A percentile compares a stretch with the other conserved stretches of the same genome.
Evolutionary conservation across 2,113 vertebrate genomes (phyloP).

Genomic region (Aphelocoma coerulescens): DNA sequence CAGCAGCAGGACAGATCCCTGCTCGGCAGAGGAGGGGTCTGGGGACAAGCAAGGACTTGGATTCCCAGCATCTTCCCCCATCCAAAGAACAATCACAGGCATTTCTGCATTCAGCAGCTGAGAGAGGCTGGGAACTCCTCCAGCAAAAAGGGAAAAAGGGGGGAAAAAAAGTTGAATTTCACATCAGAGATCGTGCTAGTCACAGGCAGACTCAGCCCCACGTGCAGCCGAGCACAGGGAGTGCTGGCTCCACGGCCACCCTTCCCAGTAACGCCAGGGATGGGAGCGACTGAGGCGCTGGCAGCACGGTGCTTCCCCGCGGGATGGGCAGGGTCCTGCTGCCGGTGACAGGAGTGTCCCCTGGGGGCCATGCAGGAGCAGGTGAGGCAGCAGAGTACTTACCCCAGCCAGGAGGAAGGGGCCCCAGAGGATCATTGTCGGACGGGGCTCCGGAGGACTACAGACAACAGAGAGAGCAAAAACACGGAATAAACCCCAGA

Average conservation of each 20-base stretch:
- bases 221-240: not conserved
- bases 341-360: not conserved
- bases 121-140: not conserved
- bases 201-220: not conserved
- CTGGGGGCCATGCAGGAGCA: not conserved
- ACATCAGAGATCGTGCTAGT: not conserved
- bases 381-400: constrained; percentile 69
- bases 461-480: constrained; percentile 72
- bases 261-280: fast-evolving
- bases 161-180: not conserved
- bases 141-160: not conserved
- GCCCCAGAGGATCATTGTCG: constrained; percentile 93
- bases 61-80: not conserved
- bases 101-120: not conserved
- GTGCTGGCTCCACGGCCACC: not conserved
- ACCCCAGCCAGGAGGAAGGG: constrained; percentile 97
- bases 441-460: constrained; percentile 84
- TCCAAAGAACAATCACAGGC: not conserved
- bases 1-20: fast-evolving
- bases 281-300: not conserved
- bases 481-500: constrained; percentile 15
- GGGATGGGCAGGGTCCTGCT: not conserved
- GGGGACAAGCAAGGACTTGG: not conserved
- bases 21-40: not conserved
- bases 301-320: not conserved